A percentile compares a stretch with the other conserved stretches of the same genome.
Conservation (phyloP, 2,113 vertebrate species). For the Hassar affinis region DNA sequence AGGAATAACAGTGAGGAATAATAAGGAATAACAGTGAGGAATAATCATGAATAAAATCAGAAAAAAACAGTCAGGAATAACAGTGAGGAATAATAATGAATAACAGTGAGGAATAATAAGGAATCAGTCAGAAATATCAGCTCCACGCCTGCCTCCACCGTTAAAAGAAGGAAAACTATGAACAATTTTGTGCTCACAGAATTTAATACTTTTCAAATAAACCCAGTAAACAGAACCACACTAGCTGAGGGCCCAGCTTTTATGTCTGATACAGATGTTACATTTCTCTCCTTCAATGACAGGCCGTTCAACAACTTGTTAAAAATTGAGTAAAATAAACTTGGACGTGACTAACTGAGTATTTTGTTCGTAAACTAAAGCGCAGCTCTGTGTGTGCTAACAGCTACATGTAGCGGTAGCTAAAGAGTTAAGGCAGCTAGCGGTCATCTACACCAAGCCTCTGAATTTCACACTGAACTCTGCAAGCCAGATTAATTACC, state of each 20-base stretch:
- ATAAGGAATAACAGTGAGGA: too few relatives aligned
- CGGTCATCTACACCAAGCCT: neutral
- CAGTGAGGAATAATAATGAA: too few relatives aligned
- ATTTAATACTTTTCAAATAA: neutral
- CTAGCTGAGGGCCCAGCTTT: too few relatives aligned
- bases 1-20: too few relatives aligned
- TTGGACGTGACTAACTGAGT: neutral
- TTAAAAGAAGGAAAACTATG: neutral
- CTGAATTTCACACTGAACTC: neutral
- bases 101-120: too few relatives aligned
- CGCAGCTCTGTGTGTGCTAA: constrained; percentile 2
- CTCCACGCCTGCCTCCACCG: neutral
- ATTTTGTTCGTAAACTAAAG: neutral
- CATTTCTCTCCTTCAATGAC: too few relatives aligned
- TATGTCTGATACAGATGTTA: neutral
- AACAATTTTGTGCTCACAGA: neutral
- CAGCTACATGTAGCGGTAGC: neutral
- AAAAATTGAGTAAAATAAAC: neutral
- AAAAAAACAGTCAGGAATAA: too few relatives aligned
- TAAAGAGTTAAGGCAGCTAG: neutral
- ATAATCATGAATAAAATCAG: too few relatives aligned
- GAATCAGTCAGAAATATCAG: too few relatives aligned
- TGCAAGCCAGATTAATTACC: neutral
- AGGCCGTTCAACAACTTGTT: neutral
- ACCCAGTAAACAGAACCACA: neutral